These are phyloP conservation scores for Acropora yongei DNA, from an alignment of 64 coral and sea anemone species.

Conservation along the genomic window DNA sequence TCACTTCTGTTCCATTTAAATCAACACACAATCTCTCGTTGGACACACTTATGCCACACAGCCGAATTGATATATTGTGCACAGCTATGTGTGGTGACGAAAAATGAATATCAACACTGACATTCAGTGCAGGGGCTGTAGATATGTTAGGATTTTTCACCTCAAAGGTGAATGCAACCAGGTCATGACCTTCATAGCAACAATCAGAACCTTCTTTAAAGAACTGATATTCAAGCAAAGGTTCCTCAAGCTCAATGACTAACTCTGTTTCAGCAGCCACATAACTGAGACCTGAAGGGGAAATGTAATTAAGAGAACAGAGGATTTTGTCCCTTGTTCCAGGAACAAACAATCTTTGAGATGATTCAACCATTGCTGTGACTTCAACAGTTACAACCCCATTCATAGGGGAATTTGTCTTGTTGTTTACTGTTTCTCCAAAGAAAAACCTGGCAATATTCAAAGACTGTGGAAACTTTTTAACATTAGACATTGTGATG, in stretches of 20 bases:
- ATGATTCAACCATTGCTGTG: constrained; percentile 23
- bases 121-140: constrained; percentile 37
- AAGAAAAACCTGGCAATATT: constrained; percentile 69
- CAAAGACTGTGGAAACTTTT: constrained; percentile 28
- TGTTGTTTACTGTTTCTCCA: constrained; percentile 35
- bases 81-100: neutral
- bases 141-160: constrained; percentile 70
- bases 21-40: neutral
- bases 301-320: constrained; percentile 52
- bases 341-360: constrained; percentile 41
- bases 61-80: neutral
- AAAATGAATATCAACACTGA: constrained; percentile 25
- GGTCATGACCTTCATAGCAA: constrained; percentile 57
- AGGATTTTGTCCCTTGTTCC: constrained; percentile 57
- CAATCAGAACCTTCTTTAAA: constrained; percentile 1
- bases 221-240: constrained; percentile 43
- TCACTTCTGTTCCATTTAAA: constrained; percentile 13
- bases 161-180: constrained; percentile 32
- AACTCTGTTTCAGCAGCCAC: neutral
- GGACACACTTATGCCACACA: constrained; percentile 36
- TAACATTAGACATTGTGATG: constrained; percentile 6
- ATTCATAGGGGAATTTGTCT: constrained; percentile 3
- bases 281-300: constrained; percentile 7
- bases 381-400: constrained; percentile 52
- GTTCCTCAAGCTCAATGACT: constrained; percentile 59